These are phyloP conservation scores for Rhinophrynus dorsalis DNA, from an alignment of 2,797 vertebrate genomes.

Conservation along the genomic window DNA sequence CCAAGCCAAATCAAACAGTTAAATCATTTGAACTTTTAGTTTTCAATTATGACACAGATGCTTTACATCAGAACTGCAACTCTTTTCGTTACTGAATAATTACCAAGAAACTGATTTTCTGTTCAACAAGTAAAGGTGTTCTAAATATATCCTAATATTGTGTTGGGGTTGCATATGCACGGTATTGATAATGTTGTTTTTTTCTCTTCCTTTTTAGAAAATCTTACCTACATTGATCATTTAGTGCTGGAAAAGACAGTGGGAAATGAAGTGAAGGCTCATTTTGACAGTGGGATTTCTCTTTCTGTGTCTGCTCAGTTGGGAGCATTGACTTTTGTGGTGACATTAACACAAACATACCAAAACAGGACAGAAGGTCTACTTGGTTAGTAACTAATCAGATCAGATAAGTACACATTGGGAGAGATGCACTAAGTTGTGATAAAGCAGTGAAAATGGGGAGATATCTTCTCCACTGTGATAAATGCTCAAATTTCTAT, in stretches of 20 bases:
- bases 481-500: background rate
- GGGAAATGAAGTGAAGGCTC: background rate
- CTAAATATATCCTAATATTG: background rate
- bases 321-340: slow-evolving; percentile 13
- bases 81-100: no score
- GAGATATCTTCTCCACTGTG: background rate
- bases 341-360: background rate
- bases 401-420: background rate
- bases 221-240: slow-evolving; percentile 6
- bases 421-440: no score
- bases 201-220: background rate
- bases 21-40: background rate
- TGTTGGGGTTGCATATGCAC: no score
- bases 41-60: background rate
- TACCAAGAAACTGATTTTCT: no score
- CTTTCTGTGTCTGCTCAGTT: slow-evolving; percentile 16
- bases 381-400: slow-evolving; percentile 16
- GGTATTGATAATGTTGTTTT: background rate
- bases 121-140: background rate
- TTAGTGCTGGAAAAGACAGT: background rate
- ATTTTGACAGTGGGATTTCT: slow-evolving; percentile 12
- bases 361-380: slow-evolving; percentile 27
- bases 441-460: no score
- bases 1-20: no score
- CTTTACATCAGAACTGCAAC: background rate